Conservation (phyloP, 2,113 vertebrate species). For the Pelecanus crispus region DNA sequence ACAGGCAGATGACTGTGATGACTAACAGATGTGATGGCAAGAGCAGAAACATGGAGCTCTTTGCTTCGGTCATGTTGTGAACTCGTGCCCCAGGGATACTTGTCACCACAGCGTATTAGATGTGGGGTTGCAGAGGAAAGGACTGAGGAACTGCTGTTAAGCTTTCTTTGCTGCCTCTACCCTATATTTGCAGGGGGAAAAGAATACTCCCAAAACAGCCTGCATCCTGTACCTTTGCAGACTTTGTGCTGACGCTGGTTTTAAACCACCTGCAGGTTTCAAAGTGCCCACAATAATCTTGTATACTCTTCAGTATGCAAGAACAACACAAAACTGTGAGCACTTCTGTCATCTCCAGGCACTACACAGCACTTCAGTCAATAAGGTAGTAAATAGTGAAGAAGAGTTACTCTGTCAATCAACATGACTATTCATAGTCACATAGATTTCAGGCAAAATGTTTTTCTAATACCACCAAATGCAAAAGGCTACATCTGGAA, state of each 20-base stretch:
- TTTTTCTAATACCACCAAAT: neutral
- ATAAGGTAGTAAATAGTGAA: neutral
- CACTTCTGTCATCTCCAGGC: neutral
- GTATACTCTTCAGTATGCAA: neutral
- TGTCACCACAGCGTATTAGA: neutral
- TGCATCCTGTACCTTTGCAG: rapidly evolving
- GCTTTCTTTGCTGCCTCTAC: neutral
- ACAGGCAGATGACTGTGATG: neutral
- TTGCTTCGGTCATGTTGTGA: rapidly evolving
- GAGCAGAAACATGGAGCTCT: neutral
- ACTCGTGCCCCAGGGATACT: neutral
- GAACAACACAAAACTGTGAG: neutral
- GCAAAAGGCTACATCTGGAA: slow-evolving; percentile 5
- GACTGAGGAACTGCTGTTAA: neutral
- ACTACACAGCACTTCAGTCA: neutral
- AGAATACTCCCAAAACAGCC: neutral
- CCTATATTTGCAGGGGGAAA: neutral
- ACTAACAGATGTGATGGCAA: neutral
- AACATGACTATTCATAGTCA: neutral
- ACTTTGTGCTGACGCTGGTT: neutral
- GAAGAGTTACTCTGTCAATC: neutral
- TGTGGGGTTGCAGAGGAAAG: neutral
- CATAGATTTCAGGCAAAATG: neutral
- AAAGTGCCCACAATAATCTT: neutral
- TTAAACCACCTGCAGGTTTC: slow-evolving; percentile 43